These are phyloP conservation scores for Temnothorax unifasciatus DNA, from an alignment of 2,888 invertebrate genomes.

Conservation along the genomic window DNA sequence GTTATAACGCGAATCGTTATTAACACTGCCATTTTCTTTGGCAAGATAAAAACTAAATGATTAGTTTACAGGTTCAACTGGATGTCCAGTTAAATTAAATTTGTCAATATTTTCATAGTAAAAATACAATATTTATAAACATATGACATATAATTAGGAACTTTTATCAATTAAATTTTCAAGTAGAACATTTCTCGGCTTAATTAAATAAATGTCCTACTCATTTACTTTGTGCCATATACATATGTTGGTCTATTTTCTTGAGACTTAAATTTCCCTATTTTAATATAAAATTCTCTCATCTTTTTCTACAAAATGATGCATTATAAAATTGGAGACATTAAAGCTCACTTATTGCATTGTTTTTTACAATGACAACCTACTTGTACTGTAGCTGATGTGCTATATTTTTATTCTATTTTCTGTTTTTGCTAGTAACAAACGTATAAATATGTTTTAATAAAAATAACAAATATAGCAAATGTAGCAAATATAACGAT, in stretches of 20 bases:
- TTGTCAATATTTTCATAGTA: neutral
- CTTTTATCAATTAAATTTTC: constrained; percentile 3
- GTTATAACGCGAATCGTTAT: constrained; percentile 25
- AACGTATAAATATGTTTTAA: neutral
- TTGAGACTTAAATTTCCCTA: neutral
- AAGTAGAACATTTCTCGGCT: neutral
- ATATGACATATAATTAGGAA: neutral
- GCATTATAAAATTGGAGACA: neutral
- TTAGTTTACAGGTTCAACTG: neutral
- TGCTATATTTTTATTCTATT: constrained; percentile 6
- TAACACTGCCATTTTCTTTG: constrained; percentile 69
- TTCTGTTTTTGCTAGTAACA: neutral
- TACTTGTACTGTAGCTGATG: neutral
- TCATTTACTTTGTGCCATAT: neutral
- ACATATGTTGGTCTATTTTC: neutral
- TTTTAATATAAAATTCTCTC: neutral
- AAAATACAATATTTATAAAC: neutral
- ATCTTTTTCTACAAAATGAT: neutral
- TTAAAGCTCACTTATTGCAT: neutral
- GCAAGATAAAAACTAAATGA: constrained; percentile 57
- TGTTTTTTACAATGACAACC: neutral
- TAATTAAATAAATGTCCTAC: neutral
- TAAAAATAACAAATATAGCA: constrained; percentile 1
- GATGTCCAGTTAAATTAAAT: constrained; percentile 5
- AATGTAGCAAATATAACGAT: neutral